Percentiles rank a stretch among this genome's conserved stretches.
Conservation (phyloP, 1,140 invertebrate genomes). For the Hesperophylax magnus region DNA sequence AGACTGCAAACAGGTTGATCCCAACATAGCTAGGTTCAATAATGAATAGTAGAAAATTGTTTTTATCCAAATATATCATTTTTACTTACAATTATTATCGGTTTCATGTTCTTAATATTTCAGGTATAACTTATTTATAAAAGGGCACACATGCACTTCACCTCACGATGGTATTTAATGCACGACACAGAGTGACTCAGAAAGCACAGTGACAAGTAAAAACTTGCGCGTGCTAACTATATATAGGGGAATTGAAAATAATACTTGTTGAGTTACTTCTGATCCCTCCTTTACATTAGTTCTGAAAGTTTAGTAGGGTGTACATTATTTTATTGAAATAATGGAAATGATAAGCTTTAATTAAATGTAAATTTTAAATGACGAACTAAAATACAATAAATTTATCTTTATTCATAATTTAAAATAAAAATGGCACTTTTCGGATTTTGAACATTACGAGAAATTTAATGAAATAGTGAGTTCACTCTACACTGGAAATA, state of each 20-base stretch:
- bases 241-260: constrained; percentile 1
- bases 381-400: no score
- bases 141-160: background rate
- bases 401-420: no score
- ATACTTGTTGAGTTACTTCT: constrained; percentile 19
- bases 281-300: background rate
- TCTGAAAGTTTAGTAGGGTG: background rate
- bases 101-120: background rate
- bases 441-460: no score
- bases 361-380: no score
- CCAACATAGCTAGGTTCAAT: no score
- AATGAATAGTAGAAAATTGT: no score
- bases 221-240: constrained; percentile 7
- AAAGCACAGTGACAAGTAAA: constrained; percentile 19
- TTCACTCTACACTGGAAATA: no score
- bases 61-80: no score
- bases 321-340: background rate
- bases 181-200: constrained; percentile 1
- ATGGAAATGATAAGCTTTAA: no score
- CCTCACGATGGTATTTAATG: background rate
- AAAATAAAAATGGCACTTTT: no score
- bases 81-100: background rate
- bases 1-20: no score
- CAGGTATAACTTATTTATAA: background rate
- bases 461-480: no score